These are phyloP conservation scores for Ochotona princeps DNA, from an alignment of 2,113 vertebrate species.

Conservation along the genomic window DNA sequence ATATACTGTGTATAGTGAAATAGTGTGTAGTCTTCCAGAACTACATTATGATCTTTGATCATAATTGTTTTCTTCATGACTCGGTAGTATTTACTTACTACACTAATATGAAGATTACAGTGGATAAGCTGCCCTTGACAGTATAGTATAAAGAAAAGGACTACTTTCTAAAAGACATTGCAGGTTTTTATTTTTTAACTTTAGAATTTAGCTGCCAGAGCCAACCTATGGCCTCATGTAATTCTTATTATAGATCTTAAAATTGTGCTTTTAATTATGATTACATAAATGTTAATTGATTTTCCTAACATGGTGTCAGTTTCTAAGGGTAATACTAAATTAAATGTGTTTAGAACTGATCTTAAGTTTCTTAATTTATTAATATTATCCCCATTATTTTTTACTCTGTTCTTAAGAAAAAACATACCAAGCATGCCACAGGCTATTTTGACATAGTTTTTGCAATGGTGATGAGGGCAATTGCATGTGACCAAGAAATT, in stretches of 20 bases:
- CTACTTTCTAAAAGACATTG: conserved; percentile 36
- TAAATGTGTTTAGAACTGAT: conserved; percentile 59
- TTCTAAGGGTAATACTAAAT: conserved; percentile 57
- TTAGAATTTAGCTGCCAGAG: conserved; percentile 31
- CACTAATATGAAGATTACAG: neutral
- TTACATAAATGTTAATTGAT: conserved; percentile 47
- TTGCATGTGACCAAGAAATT: conserved; percentile 15
- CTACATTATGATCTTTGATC: conserved; percentile 71
- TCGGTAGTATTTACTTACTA: conserved; percentile 63
- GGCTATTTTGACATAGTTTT: conserved; percentile 12
- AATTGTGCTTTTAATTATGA: conserved; percentile 54
- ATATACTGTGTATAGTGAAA: conserved; percentile 73
- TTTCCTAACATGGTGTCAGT: conserved; percentile 50
- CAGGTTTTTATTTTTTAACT: conserved; percentile 52
- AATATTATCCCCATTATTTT: conserved; percentile 2
- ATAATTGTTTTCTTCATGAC: conserved; percentile 46
- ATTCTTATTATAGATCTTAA: conserved; percentile 61
- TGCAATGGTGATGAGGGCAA: conserved; percentile 24
- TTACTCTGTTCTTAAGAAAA: conserved; percentile 19
- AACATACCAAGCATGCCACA: conserved; percentile 26
- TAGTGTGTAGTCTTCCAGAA: conserved; percentile 67
- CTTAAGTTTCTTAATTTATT: conserved; percentile 52
- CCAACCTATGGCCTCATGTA: conserved; percentile 44
- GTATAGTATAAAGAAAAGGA: conserved; percentile 58
- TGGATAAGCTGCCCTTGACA: conserved; percentile 53